Percentiles rank a stretch among this genome's conserved stretches.
Evolutionary conservation across 1,140 invertebrate genomes (phyloP).

Genomic region (Hyposmocoma kahamanoa): DNA sequence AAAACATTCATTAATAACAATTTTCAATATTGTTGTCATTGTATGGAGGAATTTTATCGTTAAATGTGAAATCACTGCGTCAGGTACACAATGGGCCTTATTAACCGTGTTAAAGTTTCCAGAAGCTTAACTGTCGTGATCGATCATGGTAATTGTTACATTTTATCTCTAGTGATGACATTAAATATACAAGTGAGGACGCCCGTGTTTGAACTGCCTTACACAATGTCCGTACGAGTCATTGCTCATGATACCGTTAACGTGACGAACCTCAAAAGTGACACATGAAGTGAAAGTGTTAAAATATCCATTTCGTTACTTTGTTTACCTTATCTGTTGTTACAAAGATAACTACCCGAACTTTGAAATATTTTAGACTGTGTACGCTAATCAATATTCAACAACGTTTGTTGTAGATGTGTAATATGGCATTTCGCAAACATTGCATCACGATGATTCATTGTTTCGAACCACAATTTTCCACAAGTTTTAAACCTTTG

Average conservation of each 20-base stretch:
- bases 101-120: conserved; percentile 35
- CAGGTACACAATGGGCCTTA: conserved; percentile 39
- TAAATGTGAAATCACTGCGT: conserved; percentile 29
- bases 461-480: not conserved
- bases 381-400: conserved; percentile 52
- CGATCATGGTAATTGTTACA: conserved; percentile 51
- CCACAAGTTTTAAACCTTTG: not conserved
- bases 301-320: no score
- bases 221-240: conserved; percentile 26
- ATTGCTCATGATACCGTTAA: conserved; percentile 24
- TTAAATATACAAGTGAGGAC: conserved; percentile 54
- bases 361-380: conserved; percentile 54
- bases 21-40: conserved; percentile 42
- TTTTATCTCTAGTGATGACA: conserved; percentile 32
- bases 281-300: conserved; percentile 26
- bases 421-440: conserved; percentile 42
- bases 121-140: conserved; percentile 42
- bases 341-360: no score
- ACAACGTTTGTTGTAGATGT: conserved; percentile 34
- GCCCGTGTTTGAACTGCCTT: conserved; percentile 35
- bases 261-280: conserved; percentile 33
- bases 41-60: conserved; percentile 43
- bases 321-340: no score
- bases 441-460: conserved; percentile 36
- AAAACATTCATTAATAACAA: conserved; percentile 42